Conservation (phyloP, 2,113 vertebrate genomes). For the Solenodon paradoxus region DNA sequence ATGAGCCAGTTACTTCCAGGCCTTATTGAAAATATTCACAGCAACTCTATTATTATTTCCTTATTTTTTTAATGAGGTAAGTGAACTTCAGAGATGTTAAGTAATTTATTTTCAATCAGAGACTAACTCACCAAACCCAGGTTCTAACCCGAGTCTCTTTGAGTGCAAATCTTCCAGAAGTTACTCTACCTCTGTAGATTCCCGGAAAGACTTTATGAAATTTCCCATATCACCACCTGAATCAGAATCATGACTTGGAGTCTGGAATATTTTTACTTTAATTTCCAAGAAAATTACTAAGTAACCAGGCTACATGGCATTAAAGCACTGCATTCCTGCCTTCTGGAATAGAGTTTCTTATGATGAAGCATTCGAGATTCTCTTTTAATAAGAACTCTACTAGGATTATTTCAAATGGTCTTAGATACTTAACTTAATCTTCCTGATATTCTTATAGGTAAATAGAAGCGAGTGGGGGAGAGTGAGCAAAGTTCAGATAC, state of each 20-base stretch:
- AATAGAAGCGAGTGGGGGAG: neutral
- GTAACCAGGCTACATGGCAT: neutral
- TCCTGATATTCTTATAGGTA: neutral
- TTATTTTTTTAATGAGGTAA: neutral
- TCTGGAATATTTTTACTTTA: neutral
- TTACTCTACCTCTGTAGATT: neutral
- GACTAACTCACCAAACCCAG: neutral
- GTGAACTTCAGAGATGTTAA: neutral
- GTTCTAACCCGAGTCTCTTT: neutral
- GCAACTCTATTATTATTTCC: neutral
- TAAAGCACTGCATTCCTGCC: neutral
- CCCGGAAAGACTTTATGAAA: neutral
- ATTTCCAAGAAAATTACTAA: neutral
- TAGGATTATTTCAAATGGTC: neutral
- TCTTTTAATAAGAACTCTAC: neutral
- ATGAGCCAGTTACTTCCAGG: neutral
- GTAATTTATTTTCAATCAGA: neutral
- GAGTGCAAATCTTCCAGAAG: neutral
- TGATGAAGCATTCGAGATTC: neutral
- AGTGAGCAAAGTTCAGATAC: neutral
- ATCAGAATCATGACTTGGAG: neutral
- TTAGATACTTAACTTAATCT: neutral
- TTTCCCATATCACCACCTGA: neutral
- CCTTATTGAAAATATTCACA: neutral
- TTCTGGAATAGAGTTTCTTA: neutral